Evolutionary conservation across 2,797 vertebrate genomes (phyloP), one percentile per base, ranked within the genome.

Genomic region (Glyptemys insculpta): DNA sequence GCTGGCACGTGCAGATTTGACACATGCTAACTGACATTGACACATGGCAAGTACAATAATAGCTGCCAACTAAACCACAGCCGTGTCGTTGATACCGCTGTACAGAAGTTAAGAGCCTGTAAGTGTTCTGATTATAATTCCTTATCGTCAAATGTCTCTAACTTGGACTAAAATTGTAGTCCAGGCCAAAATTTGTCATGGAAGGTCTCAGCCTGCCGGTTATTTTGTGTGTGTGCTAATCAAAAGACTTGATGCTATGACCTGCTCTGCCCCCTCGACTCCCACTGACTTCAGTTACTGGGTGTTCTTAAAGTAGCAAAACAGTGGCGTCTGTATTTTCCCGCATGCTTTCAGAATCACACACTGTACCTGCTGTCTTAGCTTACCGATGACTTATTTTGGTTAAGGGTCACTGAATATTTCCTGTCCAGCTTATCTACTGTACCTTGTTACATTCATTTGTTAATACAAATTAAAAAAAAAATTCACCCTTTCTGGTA

Each of bases 401-500:
- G 80, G 49, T 44, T 81, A 44, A 12, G 16, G 47, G 49, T 41
- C 79, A n/a, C 10, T 44, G 31, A 50, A 41, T 65, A 41, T 6
- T 65, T 68, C n/a, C 72, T 44, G 41, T 83, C 85, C 8, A 12
- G 1, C 23, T 81, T 56, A 10, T 53, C 50, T 90, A 68, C 57
- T 57, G 25, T 9, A 81, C 34, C 29, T 84, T 56, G 12, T 31
- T 81, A 34, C 15, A 0, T 62, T 62, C 0, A 0, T 54, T 91
- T 90, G 37, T 88, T 89, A 88, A 19, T 85, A 88, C 56, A 56
- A 34, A 78, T 89, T 0, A 8, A 86, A 92, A 80, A 29, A 91
- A 94, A 95, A 92, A 23, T 74, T 79, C 72, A 90, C 62, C 12
- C 80, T 85, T 92, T 87, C 56, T 59, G 79, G 87, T 53, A 81